Percentiles rank a stretch among this genome's conserved stretches.
phyloP scores from a whole-genome alignment of 2,888 invertebrate species.

The Eristalis arbustorum region DNA sequence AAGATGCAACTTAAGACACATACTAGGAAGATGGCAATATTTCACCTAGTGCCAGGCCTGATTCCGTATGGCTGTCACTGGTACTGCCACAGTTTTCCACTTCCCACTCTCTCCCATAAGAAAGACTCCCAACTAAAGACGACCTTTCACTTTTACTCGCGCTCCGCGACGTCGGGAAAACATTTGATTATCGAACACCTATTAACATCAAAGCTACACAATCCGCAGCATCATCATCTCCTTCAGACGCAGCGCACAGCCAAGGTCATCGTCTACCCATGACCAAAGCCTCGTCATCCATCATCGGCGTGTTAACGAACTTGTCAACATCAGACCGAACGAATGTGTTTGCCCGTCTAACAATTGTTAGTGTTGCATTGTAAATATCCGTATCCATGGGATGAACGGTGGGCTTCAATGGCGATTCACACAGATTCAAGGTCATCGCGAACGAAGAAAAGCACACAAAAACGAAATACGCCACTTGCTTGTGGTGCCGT shows the following conservation, averaged over 20 bases:
- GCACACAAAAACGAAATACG: background rate
- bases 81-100: no score
- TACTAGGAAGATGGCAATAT: no score
- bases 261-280: background rate
- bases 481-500: background rate
- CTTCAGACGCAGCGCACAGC: background rate
- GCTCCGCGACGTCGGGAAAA: background rate
- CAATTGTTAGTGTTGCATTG: background rate
- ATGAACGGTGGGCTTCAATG: background rate
- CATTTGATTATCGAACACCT: background rate
- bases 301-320: conserved; percentile 19
- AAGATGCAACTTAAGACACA: no score
- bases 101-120: no score
- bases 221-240: background rate
- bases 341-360: background rate
- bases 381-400: conserved; percentile 1
- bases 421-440: conserved; percentile 17
- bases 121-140: no score
- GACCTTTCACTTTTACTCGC: no score
- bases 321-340: background rate
- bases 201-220: conserved; percentile 2
- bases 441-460: conserved; percentile 12
- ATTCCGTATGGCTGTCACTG: no score
- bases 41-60: no score
- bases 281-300: background rate